These are phyloP conservation scores for Rhodeus uyekii DNA, from an alignment of 2,797 vertebrate species.

Conservation along the genomic window DNA sequence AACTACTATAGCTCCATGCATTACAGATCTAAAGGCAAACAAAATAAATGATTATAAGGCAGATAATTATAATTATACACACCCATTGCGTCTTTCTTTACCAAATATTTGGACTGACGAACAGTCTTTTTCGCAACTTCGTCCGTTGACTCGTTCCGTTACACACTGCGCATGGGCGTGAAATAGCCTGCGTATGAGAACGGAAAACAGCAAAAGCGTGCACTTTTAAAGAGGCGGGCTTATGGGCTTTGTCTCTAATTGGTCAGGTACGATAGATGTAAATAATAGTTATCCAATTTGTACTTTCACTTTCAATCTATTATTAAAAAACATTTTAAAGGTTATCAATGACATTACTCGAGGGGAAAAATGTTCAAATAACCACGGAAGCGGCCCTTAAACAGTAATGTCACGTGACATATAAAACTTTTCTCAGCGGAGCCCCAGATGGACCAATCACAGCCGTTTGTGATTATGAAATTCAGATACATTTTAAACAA, in stretches of 20 bases:
- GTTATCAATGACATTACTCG: background rate
- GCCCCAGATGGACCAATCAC: background rate
- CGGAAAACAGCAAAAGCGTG: background rate
- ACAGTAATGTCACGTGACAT: background rate
- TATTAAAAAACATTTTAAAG: background rate
- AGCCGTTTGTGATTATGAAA: background rate
- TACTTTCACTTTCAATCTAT: background rate
- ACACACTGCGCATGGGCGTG: slow-evolving; percentile 8
- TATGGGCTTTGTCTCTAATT: background rate
- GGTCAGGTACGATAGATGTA: background rate
- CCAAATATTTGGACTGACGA: background rate
- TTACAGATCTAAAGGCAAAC: background rate
- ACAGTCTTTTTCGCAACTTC: slow-evolving; percentile 16
- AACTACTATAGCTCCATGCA: background rate
- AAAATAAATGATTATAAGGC: background rate
- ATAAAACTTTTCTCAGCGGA: background rate
- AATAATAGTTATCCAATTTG: background rate
- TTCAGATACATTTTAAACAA: background rate
- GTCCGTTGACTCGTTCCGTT: background rate
- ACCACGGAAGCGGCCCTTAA: background rate
- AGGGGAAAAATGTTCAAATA: background rate
- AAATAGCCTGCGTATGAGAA: background rate
- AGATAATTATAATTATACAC: slow-evolving; percentile 1
- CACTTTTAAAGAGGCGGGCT: background rate
- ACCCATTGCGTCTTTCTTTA: slow-evolving; percentile 27